These are phyloP conservation scores for Polietes domitor DNA, from an alignment of 2,888 invertebrate genomes.

Conservation along the genomic window DNA sequence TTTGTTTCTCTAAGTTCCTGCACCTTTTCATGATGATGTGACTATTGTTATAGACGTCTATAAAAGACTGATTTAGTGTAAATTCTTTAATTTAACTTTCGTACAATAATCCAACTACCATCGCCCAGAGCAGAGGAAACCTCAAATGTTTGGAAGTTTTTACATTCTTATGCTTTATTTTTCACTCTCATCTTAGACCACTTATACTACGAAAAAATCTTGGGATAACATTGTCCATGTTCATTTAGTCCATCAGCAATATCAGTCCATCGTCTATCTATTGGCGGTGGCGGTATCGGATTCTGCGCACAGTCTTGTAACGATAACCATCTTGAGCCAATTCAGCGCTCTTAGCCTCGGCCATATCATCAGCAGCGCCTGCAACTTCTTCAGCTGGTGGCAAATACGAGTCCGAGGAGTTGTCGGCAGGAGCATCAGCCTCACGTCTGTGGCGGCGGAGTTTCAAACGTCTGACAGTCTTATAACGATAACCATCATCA, in stretches of 20 bases:
- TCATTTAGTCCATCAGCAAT: background rate
- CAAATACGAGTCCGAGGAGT: slow-evolving; percentile 72
- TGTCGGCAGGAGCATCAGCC: slow-evolving; percentile 67
- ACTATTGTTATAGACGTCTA: too few species aligned
- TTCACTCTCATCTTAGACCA: background rate
- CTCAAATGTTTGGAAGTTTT: slow-evolving; percentile 4
- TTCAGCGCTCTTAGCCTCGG: slow-evolving; percentile 74
- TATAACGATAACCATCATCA: slow-evolving; percentile 78
- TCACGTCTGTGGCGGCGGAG: slow-evolving; percentile 78
- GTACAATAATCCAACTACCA: too few species aligned
- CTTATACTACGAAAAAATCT: slow-evolving; percentile 9
- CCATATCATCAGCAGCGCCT: slow-evolving; percentile 65
- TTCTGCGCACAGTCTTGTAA: slow-evolving; percentile 77
- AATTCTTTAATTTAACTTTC: too few species aligned
- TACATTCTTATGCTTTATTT: slow-evolving; percentile 29
- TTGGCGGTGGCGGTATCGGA: slow-evolving; percentile 77
- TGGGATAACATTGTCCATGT: background rate
- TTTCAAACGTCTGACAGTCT: slow-evolving; percentile 77
- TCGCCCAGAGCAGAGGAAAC: too few species aligned
- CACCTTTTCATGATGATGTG: too few species aligned
- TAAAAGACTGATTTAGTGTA: too few species aligned
- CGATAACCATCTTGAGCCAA: slow-evolving; percentile 77
- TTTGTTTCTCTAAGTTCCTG: too few species aligned
- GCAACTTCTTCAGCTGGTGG: slow-evolving; percentile 71
- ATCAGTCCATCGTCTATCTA: slow-evolving; percentile 62